These are phyloP conservation scores for Cariama cristata DNA, from an alignment of 2,113 vertebrate species.

Conservation along the genomic window DNA sequence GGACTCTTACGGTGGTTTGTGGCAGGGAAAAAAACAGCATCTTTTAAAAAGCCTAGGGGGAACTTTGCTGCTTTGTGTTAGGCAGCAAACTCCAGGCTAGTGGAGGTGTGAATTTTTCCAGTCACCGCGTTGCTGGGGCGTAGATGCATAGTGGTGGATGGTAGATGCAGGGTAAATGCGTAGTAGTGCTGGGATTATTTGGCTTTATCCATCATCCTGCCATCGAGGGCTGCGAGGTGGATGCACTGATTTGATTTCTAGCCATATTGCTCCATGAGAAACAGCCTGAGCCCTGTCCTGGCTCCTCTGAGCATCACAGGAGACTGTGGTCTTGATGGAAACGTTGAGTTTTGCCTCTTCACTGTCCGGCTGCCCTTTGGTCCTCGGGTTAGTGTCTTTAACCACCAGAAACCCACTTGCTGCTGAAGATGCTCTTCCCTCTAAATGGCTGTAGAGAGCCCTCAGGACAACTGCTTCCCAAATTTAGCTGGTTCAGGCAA, in stretches of 20 bases:
- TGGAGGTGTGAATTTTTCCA: rapidly evolving
- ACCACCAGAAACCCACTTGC: neutral
- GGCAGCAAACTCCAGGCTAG: neutral
- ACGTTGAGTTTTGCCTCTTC: neutral
- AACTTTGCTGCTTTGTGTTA: neutral
- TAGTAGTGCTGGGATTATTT: neutral
- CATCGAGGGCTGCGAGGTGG: neutral
- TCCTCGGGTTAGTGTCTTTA: neutral
- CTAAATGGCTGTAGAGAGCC: neutral
- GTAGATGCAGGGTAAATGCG: neutral
- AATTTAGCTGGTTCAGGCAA: neutral
- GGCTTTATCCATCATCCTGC: neutral
- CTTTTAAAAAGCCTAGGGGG: neutral
- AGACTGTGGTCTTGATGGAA: neutral
- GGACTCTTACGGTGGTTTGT: rapidly evolving
- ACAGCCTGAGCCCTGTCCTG: neutral
- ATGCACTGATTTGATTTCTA: neutral
- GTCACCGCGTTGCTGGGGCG: neutral
- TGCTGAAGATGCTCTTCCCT: neutral
- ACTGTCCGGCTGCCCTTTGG: neutral
- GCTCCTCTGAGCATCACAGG: neutral
- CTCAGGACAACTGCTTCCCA: neutral
- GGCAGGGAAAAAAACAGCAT: neutral
- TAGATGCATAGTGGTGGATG: neutral
- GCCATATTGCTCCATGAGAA: rapidly evolving